These are phyloP conservation scores for Andricus quercusramuli DNA, from an alignment of 2,888 invertebrate genomes.

Conservation along the genomic window DNA sequence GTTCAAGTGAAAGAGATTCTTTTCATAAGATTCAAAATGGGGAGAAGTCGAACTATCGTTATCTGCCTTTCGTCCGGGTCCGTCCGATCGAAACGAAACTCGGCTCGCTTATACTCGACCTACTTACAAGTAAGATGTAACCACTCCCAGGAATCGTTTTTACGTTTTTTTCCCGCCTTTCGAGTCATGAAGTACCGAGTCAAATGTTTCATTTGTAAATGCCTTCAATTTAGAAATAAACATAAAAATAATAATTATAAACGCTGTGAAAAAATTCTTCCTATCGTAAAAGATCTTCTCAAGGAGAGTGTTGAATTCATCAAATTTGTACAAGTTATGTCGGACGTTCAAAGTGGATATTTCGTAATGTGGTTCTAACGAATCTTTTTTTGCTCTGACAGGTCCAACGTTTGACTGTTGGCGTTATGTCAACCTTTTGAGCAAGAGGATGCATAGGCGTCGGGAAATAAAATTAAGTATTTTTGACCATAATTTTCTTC, in stretches of 20 bases:
- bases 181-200: slow-evolving; percentile 2
- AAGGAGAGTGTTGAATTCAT: not conserved
- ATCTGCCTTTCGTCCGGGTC: slow-evolving; percentile 80
- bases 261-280: not conserved
- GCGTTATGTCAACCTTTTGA: slow-evolving; percentile 13
- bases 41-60: slow-evolving; percentile 82
- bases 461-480: not conserved
- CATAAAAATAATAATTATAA: not conserved
- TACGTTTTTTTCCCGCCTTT: slow-evolving; percentile 17
- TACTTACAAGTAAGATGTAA: slow-evolving; percentile 61
- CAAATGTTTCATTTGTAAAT: slow-evolving; percentile 30
- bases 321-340: not conserved
- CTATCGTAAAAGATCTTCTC: not conserved
- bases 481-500: not conserved
- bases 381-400: not conserved
- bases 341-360: slow-evolving; percentile 7
- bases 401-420: slow-evolving; percentile 10
- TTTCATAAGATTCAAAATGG: not conserved
- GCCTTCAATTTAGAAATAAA: not conserved
- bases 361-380: slow-evolving; percentile 35
- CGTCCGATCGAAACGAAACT: slow-evolving; percentile 59
- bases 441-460: slow-evolving; percentile 15
- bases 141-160: slow-evolving; percentile 67
- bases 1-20: not conserved
- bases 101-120: slow-evolving; percentile 56